Conservation (phyloP, 2,113 vertebrate species). For the Thermophis baileyi region DNA sequence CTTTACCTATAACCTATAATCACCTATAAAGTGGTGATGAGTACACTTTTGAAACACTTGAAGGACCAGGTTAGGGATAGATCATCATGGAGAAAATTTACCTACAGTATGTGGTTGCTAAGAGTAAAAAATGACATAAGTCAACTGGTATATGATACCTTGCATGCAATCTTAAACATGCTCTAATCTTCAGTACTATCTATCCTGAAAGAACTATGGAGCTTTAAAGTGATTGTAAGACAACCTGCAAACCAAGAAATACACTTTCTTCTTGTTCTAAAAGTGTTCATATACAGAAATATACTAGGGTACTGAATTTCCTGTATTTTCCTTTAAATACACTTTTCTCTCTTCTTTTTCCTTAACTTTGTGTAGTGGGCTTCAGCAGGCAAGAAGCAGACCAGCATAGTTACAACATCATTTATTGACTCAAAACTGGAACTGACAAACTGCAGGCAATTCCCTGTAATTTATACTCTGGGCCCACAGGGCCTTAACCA, state of each 20-base stretch:
- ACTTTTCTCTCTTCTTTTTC: neutral
- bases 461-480: no score
- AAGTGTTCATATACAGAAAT: neutral
- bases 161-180: neutral
- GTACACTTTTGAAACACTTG: neutral
- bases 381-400: no score
- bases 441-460: no score
- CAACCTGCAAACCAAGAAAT: neutral
- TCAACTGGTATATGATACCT: neutral
- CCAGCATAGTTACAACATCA: no score
- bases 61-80: neutral
- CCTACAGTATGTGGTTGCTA: neutral
- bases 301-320: neutral
- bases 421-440: no score
- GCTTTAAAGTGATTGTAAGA: neutral
- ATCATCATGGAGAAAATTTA: neutral
- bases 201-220: neutral
- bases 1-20: constrained; percentile 47
- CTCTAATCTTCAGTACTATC: neutral
- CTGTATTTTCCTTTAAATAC: neutral
- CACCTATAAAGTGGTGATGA: neutral
- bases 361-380: no score
- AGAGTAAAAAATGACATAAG: neutral
- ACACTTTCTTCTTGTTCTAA: neutral
- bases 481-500: no score